phyloP scores from a whole-genome alignment of 2,113 vertebrate species.

The Trichechus manatus region DNA sequence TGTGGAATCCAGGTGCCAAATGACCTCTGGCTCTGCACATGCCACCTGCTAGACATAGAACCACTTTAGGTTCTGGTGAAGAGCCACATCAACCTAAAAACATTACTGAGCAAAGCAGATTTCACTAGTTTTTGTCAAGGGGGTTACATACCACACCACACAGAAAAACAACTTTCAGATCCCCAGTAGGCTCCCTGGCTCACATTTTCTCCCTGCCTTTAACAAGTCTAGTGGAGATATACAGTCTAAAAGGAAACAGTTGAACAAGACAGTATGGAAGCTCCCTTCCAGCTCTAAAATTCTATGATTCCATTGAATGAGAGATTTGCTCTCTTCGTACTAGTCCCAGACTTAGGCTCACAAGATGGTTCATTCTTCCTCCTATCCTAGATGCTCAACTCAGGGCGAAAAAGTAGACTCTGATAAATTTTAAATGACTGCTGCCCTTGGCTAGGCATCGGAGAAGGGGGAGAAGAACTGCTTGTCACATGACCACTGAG shows the following conservation, averaged over 20 bases:
- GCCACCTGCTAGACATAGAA: neutral
- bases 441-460: neutral
- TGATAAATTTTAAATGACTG: slow-evolving; percentile 16
- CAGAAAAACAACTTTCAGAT: neutral
- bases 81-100: neutral
- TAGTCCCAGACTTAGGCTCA: neutral
- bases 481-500: neutral
- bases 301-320: neutral
- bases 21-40: neutral
- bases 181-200: neutral
- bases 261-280: neutral
- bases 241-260: neutral
- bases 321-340: neutral
- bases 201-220: neutral
- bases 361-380: neutral
- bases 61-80: neutral
- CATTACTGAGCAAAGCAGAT: neutral
- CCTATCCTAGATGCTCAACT: neutral
- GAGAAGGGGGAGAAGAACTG: too few relatives aligned
- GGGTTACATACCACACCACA: neutral
- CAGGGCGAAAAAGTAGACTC: neutral
- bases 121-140: neutral
- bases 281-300: neutral
- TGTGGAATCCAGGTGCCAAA: neutral
- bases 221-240: neutral